phyloP scores from a whole-genome alignment of 2,113 vertebrate species.

The Neolamprologus sp. region DNA sequence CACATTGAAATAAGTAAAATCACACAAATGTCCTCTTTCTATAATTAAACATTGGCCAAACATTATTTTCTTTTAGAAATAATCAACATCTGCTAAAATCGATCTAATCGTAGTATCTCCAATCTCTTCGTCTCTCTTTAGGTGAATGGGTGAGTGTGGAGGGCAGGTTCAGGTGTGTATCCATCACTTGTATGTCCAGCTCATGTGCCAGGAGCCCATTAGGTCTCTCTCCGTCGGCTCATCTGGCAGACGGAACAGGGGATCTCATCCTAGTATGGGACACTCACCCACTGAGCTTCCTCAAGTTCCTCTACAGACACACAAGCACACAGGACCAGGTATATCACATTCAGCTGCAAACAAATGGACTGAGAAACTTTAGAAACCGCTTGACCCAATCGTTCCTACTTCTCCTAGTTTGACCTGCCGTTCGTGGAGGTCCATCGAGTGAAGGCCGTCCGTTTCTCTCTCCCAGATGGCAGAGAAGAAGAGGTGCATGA shows the following conservation, averaged over 20 bases:
- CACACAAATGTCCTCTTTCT: neutral
- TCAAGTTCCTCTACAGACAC: conserved; percentile 74
- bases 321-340: conserved; percentile 77
- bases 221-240: conserved; percentile 78
- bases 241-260: conserved; percentile 78
- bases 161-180: conserved; percentile 70
- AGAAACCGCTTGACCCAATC: neutral
- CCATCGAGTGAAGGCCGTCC: conserved; percentile 73
- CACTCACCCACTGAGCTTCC: conserved; percentile 66
- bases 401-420: conserved; percentile 56
- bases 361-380: neutral
- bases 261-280: conserved; percentile 79
- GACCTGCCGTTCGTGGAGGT: conserved; percentile 80
- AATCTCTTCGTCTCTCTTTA: neutral
- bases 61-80: neutral
- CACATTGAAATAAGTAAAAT: neutral
- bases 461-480: conserved; percentile 53
- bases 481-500: conserved; percentile 28
- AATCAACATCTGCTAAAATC: neutral
- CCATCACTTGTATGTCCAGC: conserved; percentile 80
- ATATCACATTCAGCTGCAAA: neutral
- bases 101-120: neutral
- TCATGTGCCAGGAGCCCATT: conserved; percentile 76
- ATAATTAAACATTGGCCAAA: neutral
- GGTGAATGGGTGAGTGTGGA: conserved; percentile 69